phyloP scores from a whole-genome alignment of 30 jellyfish, hydroid and myxozoan genomes.

The Catostylus mosaicus region DNA sequence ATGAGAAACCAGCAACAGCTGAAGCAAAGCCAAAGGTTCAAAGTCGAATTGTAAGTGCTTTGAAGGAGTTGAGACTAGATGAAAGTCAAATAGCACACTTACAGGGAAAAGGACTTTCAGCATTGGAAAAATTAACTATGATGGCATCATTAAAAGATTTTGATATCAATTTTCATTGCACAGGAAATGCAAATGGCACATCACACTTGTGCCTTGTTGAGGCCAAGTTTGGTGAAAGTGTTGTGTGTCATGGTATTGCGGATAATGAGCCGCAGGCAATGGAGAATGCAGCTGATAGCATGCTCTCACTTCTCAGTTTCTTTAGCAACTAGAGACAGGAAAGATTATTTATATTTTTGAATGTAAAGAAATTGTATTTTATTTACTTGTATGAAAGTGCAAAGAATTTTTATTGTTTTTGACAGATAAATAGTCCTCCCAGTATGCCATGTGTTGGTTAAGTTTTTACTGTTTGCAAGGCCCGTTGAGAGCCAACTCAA shows the following conservation, averaged over 20 bases:
- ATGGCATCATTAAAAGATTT: background rate
- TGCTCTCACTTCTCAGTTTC: conserved; percentile 19
- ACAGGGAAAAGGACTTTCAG: background rate
- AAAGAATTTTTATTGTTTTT: too few species aligned
- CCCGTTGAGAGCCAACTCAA: too few species aligned
- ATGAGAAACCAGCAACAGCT: background rate
- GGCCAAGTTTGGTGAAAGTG: conserved; percentile 19
- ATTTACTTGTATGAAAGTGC: too few species aligned
- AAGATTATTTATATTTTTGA: too few species aligned
- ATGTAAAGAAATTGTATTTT: too few species aligned
- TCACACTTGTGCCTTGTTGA: conserved; percentile 37
- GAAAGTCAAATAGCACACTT: background rate
- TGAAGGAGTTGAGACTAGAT: background rate
- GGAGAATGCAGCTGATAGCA: conserved; percentile 58
- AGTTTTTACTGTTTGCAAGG: too few species aligned
- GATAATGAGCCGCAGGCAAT: conserved; percentile 43
- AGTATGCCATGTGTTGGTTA: too few species aligned
- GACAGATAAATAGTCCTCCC: too few species aligned
- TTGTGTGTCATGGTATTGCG: conserved; percentile 64
- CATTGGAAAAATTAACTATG: conserved; percentile 31
- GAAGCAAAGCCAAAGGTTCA: background rate
- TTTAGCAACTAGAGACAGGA: conserved; percentile 11
- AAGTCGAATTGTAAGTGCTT: background rate
- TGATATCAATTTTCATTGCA: conserved; percentile 15
- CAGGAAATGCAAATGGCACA: background rate